Evolutionary conservation across 2,113 vertebrate species (phyloP), one percentile per base, ranked within the genome.

Genomic region (Channa argus): DNA sequence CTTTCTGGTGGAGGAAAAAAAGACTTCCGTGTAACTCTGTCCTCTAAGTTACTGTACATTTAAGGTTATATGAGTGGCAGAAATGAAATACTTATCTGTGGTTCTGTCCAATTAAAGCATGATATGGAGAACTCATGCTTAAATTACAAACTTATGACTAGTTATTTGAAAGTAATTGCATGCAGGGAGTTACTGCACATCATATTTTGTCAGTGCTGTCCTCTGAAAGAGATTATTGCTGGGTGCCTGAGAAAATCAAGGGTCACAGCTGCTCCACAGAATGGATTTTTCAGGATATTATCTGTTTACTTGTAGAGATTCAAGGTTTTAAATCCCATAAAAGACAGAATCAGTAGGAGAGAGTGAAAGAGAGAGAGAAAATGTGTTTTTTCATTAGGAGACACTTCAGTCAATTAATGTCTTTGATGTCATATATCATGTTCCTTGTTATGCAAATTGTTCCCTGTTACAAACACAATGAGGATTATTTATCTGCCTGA

Each of bases 371-470:
- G n/a, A 36, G 6, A 53, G 62, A 53, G 37, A 69, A n/a, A 58
- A 47, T 60, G 39, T 6, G 45, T 24, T 56, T 68, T 59, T 54
- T 59, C 11, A 63, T 67, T 58, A 44, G n/a, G 64, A 75, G 52
- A 37, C 71, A 62, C 56, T 74, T 63, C 63, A 67, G 55, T 80
- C 76, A 78, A 73, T 82, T 71, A 78, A 61, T 65, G 38, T 70
- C 79, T 79, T 65, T 82, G 75, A 84, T 89, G 66, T 79, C 82
- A 79, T 67, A 56, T 63, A 70, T 80, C 71, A 47, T 54, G 34
- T 74, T 80, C 54, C 46, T 79, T 86, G 67, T 89, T 79, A 88
- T 86, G 79, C 65, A 84, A 84, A 88, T 79, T 52, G n/a, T 1
- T 7, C 39, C 52, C 44, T 41, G 49, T 66, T 71, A 8, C 50